Conservation (phyloP, 2,888 invertebrate genomes). For the Strigamia transsilvanica region DNA sequence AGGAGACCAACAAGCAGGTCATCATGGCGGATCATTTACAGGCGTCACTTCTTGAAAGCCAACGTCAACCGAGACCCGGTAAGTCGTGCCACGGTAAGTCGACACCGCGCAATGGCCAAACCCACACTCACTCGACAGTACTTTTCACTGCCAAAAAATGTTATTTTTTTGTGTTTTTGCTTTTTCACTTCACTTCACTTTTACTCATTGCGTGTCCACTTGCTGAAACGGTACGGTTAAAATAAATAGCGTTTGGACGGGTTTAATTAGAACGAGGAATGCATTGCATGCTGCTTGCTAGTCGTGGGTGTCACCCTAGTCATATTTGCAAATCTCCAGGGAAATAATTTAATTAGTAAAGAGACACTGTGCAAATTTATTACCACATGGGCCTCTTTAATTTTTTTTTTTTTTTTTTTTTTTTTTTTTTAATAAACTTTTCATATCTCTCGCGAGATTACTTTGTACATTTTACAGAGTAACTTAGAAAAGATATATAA, state of each 20-base stretch:
- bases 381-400: conserved; percentile 8
- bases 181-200: not conserved
- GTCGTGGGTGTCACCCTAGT: conserved; percentile 4
- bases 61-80: conserved; percentile 68
- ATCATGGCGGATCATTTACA: conserved; percentile 71
- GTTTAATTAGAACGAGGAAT: not conserved
- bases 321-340: conserved; percentile 32
- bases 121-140: too few species aligned
- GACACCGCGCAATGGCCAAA: conserved; percentile 28
- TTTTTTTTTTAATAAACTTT: conserved; percentile 41
- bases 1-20: conserved; percentile 85
- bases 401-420: not conserved
- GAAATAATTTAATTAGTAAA: conserved; percentile 49
- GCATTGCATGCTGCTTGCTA: conserved; percentile 12
- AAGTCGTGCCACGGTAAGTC: conserved; percentile 55
- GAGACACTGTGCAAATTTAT: conserved; percentile 36
- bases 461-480: conserved; percentile 18
- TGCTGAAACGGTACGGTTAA: not conserved
- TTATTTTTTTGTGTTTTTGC: too few species aligned
- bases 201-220: conserved; percentile 1
- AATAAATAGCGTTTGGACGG: not conserved
- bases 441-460: conserved; percentile 34
- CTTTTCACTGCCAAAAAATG: too few species aligned
- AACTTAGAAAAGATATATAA: conserved; percentile 11
- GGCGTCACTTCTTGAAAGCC: conserved; percentile 79